Evolutionary conservation across 1,140 invertebrate species (phyloP), one percentile per base, ranked within the genome.

Genomic region (Mesaphorura yosii): DNA sequence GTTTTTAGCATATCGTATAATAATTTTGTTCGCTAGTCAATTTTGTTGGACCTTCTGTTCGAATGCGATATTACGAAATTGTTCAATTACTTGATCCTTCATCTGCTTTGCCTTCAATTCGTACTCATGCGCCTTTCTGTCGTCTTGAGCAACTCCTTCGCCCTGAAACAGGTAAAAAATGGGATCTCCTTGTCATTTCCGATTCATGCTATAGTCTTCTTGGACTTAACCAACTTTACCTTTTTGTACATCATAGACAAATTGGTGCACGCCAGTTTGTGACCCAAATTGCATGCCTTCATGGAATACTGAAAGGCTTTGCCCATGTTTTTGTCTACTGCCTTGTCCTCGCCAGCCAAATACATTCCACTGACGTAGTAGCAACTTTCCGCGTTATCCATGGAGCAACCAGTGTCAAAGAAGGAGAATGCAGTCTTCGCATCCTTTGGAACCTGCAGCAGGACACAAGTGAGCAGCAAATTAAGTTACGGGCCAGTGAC

Each of bases 261-360:
- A 73, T 93, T 93, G 0, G 79, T 80, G 73, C 90, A 94, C 1
- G 85, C 84, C 65, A 83, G 84, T 50, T 86, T 77, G 67, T 90
- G 83, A 3, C 81, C 81, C 10, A 81, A 66, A 58, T 89, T 80
- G 68, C 90, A 94, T 0, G 79, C 82, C 66, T 79, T 83, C 34
- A 76, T 65, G 0, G 84, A 80, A 59, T 78, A 81, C 48, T 79
- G 70, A 67, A 86, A 88, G 1, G 86, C 86, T 68, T 84, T 79
- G 31, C 72, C 72, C 69, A 80, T 77, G 65, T 92, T 77, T 62
- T 79, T 81, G 14, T 75, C 71, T n/a, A 88, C 66, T 19, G 76
- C 66, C 57, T 69, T 79, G 22, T 81, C 71, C 29, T 83, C 74
- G 1, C 87, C 88, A 2, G 65, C 68, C 15, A 91, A 73, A 64